phyloP scores from a whole-genome alignment of 2,797 vertebrate genomes.

The Semotilus atromaculatus region DNA sequence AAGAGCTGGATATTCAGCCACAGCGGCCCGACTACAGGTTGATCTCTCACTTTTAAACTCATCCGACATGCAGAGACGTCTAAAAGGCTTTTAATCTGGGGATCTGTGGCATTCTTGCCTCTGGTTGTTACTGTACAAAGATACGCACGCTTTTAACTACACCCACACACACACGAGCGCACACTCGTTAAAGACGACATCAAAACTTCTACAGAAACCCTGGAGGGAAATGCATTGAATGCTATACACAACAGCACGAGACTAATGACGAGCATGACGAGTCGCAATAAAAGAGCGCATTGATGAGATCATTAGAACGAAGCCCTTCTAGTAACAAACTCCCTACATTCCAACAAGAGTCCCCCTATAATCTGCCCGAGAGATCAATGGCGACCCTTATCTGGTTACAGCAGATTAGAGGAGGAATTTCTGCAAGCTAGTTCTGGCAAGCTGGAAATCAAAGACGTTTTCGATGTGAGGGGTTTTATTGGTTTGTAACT shows the following conservation, averaged over 20 bases:
- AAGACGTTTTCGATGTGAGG: background rate
- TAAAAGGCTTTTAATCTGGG: conserved; percentile 16
- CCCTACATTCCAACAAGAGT: background rate
- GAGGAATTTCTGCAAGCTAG: conserved; percentile 16
- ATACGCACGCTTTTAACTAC: conserved; percentile 12
- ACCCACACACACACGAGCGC: background rate
- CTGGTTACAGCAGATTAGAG: conserved; percentile 46
- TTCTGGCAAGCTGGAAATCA: conserved; percentile 21
- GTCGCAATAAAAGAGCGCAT: background rate
- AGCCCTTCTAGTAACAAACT: background rate
- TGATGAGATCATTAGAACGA: conserved; percentile 17
- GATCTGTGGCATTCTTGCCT: conserved; percentile 16
- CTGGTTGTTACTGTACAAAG: background rate
- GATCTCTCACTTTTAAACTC: background rate
- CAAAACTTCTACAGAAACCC: conserved; percentile 3
- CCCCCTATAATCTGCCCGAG: conserved; percentile 2
- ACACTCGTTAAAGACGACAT: conserved; percentile 19
- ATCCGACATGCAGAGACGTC: background rate
- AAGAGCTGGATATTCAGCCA: background rate
- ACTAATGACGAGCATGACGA: background rate
- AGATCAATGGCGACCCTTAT: conserved; percentile 41
- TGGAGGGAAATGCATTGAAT: background rate
- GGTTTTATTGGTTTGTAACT: conserved; percentile 37
- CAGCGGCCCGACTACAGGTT: background rate
- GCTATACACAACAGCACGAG: background rate